Conservation (phyloP, 2,113 vertebrate genomes). For the Sphyrna mokarran region DNA sequence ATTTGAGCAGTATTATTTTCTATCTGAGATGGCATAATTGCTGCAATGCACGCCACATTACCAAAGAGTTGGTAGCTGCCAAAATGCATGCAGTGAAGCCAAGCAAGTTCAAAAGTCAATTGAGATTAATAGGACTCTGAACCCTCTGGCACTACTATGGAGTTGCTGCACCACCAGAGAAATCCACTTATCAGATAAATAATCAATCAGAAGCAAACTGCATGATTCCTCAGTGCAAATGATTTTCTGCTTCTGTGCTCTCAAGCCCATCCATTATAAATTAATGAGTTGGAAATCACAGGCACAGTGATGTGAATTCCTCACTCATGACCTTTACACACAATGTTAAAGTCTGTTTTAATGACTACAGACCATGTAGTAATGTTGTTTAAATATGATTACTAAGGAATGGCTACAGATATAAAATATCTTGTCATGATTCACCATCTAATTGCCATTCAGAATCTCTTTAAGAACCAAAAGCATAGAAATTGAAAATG, state of each 20-base stretch:
- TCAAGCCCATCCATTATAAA: neutral
- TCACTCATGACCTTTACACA: neutral
- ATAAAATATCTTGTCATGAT: neutral
- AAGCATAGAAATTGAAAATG: neutral
- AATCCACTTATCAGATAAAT: neutral
- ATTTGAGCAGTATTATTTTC: neutral
- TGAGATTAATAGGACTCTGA: neutral
- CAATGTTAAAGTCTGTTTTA: neutral
- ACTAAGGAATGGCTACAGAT: neutral
- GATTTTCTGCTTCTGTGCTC: neutral
- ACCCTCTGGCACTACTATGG: neutral
- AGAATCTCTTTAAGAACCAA: neutral
- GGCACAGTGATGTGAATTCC: neutral
- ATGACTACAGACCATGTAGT: neutral
- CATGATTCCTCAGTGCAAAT: neutral
- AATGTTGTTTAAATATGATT: neutral
- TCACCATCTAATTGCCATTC: neutral
- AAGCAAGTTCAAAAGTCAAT: slow-evolving; percentile 3
- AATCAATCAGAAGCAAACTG: neutral
- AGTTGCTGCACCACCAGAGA: neutral
- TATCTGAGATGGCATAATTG: neutral
- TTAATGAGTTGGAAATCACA: neutral
- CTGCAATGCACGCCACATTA: neutral
- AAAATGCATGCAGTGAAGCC: neutral
- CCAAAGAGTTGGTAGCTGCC: neutral